Percentiles rank a stretch among this genome's conserved stretches.
phyloP scores from a whole-genome alignment of 2,888 invertebrate genomes.

The Ditylenchus weischeri region DNA sequence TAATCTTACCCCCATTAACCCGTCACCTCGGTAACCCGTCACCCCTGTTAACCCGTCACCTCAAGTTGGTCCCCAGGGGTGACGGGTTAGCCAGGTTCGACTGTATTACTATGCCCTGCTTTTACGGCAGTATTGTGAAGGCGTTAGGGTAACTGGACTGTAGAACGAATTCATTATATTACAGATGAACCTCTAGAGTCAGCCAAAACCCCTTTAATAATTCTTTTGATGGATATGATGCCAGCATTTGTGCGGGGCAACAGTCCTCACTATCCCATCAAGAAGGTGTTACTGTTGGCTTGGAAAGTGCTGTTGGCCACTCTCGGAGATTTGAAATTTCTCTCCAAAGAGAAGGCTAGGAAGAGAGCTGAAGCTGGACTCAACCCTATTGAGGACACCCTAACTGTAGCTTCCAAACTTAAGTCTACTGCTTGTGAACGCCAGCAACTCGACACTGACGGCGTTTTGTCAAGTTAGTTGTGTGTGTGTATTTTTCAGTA shows the following conservation, averaged over 20 bases:
- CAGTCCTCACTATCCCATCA: constrained; percentile 96
- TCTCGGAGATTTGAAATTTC: constrained; percentile 76
- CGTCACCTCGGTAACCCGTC: too few species aligned
- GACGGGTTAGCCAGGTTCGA: too few species aligned
- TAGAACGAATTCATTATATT: constrained; percentile 3
- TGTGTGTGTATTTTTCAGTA: not conserved
- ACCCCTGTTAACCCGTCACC: too few species aligned
- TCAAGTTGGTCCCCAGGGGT: too few species aligned
- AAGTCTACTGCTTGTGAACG: constrained; percentile 60
- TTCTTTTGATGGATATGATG: constrained; percentile 89
- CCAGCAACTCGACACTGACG: not conserved
- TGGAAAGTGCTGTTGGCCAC: constrained; percentile 88
- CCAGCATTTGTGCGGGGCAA: constrained; percentile 91
- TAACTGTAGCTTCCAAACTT: constrained; percentile 89
- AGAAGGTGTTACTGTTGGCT: constrained; percentile 79
- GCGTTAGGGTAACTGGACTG: too few species aligned
- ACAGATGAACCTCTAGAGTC: constrained; percentile 51
- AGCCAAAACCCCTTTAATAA: constrained; percentile 41
- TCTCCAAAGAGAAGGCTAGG: constrained; percentile 68
- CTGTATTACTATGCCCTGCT: too few species aligned
- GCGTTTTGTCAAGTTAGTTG: constrained; percentile 1
- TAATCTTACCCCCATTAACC: too few species aligned
- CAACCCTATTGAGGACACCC: constrained; percentile 81
- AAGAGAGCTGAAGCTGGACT: constrained; percentile 61
- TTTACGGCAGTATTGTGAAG: too few species aligned